Evolutionary conservation across 2,888 invertebrate genomes (phyloP).

Genomic region (Eutolmus rufibarbis): DNA sequence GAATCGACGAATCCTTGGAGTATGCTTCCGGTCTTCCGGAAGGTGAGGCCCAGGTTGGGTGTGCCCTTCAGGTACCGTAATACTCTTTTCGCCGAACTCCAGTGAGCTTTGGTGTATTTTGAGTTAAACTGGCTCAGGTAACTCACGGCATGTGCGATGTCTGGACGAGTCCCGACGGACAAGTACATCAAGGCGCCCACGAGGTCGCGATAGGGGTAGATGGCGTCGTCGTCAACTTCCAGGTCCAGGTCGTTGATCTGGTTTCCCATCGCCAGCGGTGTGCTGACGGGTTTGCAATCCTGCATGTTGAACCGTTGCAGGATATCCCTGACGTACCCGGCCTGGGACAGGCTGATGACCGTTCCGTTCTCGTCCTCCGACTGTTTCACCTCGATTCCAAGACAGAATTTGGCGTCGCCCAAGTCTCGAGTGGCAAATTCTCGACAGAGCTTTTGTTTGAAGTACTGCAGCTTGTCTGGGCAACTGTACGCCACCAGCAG

Average conservation of each 20-base stretch:
- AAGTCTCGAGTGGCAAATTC: no score
- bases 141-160: background rate
- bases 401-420: no score
- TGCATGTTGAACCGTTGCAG: background rate
- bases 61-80: background rate
- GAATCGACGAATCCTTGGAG: background rate
- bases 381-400: no score
- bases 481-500: no score
- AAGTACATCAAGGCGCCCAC: background rate
- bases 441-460: no score
- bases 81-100: background rate
- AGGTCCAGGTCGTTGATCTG: background rate
- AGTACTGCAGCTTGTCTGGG: no score
- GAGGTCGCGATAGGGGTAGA: background rate
- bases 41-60: background rate
- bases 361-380: no score
- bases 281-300: background rate
- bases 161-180: background rate
- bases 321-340: background rate
- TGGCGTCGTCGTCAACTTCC: background rate
- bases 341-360: background rate
- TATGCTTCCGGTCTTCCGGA: background rate
- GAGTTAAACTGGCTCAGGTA: background rate
- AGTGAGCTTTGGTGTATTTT: background rate
- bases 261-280: background rate